Percentiles rank a stretch among this genome's conserved stretches.
Evolutionary conservation across 2,888 invertebrate species (phyloP).

Genomic region (Creontiades dilutus): DNA sequence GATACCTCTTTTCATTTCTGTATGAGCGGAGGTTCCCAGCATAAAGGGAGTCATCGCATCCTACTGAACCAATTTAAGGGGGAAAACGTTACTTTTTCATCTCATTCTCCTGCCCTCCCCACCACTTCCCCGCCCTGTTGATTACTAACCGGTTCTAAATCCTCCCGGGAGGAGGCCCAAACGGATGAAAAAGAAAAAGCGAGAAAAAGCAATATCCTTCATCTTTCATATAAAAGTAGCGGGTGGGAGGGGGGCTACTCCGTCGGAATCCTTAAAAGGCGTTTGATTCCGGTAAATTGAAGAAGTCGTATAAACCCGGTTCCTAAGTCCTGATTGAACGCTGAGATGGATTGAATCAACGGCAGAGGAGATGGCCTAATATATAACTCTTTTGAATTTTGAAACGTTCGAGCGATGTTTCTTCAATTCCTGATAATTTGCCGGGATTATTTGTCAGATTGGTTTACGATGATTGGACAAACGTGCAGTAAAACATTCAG

Average conservation of each 20-base stretch:
- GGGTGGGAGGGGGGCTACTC: constrained; percentile 45
- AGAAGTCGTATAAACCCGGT: constrained; percentile 26
- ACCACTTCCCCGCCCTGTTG: constrained; percentile 21
- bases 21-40: background rate
- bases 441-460: too few species aligned
- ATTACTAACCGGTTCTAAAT: constrained; percentile 63
- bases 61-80: constrained; percentile 66
- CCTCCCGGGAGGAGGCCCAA: background rate
- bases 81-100: constrained; percentile 42
- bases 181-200: constrained; percentile 11
- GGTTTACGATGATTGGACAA: too few species aligned
- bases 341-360: background rate
- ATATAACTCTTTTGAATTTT: background rate
- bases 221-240: constrained; percentile 13
- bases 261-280: constrained; percentile 60
- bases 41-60: constrained; percentile 34
- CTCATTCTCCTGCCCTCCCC: too few species aligned
- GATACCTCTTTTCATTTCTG: constrained; percentile 41
- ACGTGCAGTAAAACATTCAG: too few species aligned
- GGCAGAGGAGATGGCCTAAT: background rate
- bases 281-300: constrained; percentile 38
- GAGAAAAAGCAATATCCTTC: constrained; percentile 50
- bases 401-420: background rate
- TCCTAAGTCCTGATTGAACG: background rate
- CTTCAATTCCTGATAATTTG: background rate